Evolutionary conservation across 1,140 invertebrate species (phyloP).

Genomic region (Magallana ariakensis): DNA sequence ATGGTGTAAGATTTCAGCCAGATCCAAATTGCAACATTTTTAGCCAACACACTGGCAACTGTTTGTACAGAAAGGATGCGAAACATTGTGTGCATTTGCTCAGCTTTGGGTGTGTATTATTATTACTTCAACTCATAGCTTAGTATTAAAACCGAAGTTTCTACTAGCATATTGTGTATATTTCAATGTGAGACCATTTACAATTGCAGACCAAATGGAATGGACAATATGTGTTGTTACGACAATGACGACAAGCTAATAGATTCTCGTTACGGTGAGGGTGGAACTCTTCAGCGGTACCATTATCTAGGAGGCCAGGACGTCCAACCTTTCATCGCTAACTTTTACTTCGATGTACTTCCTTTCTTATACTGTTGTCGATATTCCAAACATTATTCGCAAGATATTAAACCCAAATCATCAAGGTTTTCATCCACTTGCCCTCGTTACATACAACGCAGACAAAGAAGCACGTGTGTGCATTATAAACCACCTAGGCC

Average conservation of each 20-base stretch:
- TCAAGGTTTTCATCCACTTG: background rate
- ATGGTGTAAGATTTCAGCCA: background rate
- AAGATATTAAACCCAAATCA: background rate
- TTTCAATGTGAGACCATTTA: too few relatives aligned
- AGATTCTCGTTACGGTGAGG: background rate
- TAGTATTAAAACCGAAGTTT: too few relatives aligned
- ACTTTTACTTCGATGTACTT: constrained; percentile 45
- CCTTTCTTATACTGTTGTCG: constrained; percentile 49
- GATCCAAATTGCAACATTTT: background rate
- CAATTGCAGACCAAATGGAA: constrained; percentile 37
- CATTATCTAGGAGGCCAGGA: constrained; percentile 44
- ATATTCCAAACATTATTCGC: background rate
- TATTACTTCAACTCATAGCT: too few relatives aligned
- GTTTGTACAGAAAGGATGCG: too few relatives aligned
- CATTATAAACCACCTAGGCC: constrained; percentile 42
- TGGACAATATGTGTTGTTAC: constrained; percentile 51
- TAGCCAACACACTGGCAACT: too few relatives aligned
- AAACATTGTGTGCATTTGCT: too few relatives aligned
- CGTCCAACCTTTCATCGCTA: constrained; percentile 48
- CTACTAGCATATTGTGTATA: too few relatives aligned
- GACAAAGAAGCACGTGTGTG: constrained; percentile 36
- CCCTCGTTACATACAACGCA: constrained; percentile 14
- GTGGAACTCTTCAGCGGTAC: constrained; percentile 43
- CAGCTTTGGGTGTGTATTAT: too few relatives aligned
- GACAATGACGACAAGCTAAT: constrained; percentile 43